Conservation (phyloP, 2,888 invertebrate species). For the Anthoptus insignis region DNA sequence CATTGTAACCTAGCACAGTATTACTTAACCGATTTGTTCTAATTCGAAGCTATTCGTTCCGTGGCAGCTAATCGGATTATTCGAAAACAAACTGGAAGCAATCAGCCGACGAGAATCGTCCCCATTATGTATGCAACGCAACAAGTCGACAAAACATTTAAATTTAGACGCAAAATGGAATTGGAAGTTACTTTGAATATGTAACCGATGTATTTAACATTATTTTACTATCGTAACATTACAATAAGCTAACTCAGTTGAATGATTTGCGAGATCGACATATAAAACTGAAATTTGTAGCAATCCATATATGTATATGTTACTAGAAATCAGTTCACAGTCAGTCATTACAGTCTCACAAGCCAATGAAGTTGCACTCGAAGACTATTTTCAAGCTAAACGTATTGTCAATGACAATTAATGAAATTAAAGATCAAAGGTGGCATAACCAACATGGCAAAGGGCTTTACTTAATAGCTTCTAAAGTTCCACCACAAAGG, state of each 20-base stretch:
- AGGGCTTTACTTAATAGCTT: neutral
- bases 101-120: conserved; percentile 13
- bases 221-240: neutral
- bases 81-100: conserved; percentile 26
- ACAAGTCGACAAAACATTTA: conserved; percentile 27
- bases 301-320: too few species aligned
- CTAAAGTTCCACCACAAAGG: conserved; percentile 10
- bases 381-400: too few species aligned
- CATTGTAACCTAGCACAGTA: neutral
- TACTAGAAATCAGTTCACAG: too few species aligned
- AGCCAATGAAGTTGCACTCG: too few species aligned
- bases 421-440: conserved; percentile 8
- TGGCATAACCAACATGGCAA: neutral
- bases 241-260: too few species aligned
- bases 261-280: neutral
- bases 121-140: conserved; percentile 17
- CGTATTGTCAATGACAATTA: neutral
- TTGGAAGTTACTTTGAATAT: neutral
- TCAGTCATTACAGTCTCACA: too few species aligned
- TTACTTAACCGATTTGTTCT: conserved; percentile 13
- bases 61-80: conserved; percentile 22
- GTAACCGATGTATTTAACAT: neutral
- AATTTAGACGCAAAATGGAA: conserved; percentile 7
- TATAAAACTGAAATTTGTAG: too few species aligned
- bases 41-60: conserved; percentile 3